Conservation (phyloP, 2,888 invertebrate genomes). For the Buathra laborator region DNA sequence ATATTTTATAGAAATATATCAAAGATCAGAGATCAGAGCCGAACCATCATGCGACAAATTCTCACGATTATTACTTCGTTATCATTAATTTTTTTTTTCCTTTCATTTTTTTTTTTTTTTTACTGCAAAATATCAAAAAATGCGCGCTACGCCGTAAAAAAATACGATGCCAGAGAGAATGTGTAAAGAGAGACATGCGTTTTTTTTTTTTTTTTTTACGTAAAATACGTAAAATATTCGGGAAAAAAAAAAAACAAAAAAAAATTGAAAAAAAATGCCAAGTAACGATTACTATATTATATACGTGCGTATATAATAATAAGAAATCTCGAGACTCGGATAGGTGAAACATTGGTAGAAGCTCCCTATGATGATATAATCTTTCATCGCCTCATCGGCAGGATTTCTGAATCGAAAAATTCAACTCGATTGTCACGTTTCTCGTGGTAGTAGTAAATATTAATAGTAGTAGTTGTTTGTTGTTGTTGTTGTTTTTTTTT, state of each 20-base stretch:
- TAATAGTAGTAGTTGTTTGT: neutral
- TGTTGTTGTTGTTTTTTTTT: no score
- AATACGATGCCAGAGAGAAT: constrained; percentile 43
- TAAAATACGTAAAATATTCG: constrained; percentile 20
- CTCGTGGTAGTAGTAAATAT: constrained; percentile 30
- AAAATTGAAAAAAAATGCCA: constrained; percentile 17
- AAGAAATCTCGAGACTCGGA: constrained; percentile 20
- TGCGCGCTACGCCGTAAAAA: constrained; percentile 39
- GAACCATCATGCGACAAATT: constrained; percentile 29
- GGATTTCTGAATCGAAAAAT: constrained; percentile 38
- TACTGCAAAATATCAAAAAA: constrained; percentile 56
- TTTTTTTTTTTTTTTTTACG: neutral
- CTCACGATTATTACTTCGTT: constrained; percentile 7
- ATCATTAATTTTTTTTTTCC: constrained; percentile 29
- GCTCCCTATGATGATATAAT: neutral
- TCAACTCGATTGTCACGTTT: constrained; percentile 53
- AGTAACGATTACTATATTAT: neutral
- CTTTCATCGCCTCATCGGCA: constrained; percentile 29
- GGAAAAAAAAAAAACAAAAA: neutral
- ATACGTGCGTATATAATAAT: neutral
- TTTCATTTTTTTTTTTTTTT: constrained; percentile 44
- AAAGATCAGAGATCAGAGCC: constrained; percentile 64
- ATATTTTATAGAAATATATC: constrained; percentile 43
- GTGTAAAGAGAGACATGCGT: constrained; percentile 13
- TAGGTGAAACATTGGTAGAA: neutral